These are phyloP conservation scores for Aphidoletes aphidimyza DNA, from an alignment of 2,888 invertebrate species.

Conservation along the genomic window DNA sequence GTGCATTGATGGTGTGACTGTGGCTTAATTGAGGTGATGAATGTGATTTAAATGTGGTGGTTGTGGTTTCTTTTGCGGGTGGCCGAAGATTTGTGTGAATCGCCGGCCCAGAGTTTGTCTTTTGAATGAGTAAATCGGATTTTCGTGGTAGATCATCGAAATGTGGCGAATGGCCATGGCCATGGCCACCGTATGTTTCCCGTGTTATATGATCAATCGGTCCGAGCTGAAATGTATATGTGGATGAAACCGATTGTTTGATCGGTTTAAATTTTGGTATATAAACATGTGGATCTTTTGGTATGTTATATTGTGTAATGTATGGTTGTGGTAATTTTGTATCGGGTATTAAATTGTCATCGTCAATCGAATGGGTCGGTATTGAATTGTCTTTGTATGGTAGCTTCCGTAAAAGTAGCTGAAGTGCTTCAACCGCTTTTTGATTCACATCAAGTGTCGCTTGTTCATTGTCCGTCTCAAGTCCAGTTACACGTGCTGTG, in stretches of 20 bases:
- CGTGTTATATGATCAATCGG: not conserved
- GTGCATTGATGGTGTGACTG: constrained; percentile 54
- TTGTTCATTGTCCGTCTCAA: constrained; percentile 31
- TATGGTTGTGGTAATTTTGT: constrained; percentile 14
- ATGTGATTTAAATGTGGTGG: not conserved
- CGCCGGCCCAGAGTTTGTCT: not conserved
- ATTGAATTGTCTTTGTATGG: constrained; percentile 35
- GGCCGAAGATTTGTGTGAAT: not conserved
- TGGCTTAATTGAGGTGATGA: constrained; percentile 55
- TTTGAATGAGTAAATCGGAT: not conserved
- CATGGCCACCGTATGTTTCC: not conserved
- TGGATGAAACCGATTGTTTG: constrained; percentile 41
- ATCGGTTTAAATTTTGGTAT: constrained; percentile 55
- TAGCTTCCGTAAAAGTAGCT: constrained; percentile 53
- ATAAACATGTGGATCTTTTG: constrained; percentile 57
- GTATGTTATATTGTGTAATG: constrained; percentile 58
- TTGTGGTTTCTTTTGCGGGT: not conserved
- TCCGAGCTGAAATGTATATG: constrained; percentile 46
- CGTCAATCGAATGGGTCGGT: constrained; percentile 17
- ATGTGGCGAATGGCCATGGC: too few species aligned
- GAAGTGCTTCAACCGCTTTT: constrained; percentile 53
- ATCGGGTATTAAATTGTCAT: constrained; percentile 13
- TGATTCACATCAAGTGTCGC: constrained; percentile 36
- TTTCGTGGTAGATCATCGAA: not conserved
- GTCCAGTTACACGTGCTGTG: not conserved